These are phyloP conservation scores for Chrysina gloriosa DNA, from an alignment of 2,888 invertebrate genomes.

Conservation along the genomic window DNA sequence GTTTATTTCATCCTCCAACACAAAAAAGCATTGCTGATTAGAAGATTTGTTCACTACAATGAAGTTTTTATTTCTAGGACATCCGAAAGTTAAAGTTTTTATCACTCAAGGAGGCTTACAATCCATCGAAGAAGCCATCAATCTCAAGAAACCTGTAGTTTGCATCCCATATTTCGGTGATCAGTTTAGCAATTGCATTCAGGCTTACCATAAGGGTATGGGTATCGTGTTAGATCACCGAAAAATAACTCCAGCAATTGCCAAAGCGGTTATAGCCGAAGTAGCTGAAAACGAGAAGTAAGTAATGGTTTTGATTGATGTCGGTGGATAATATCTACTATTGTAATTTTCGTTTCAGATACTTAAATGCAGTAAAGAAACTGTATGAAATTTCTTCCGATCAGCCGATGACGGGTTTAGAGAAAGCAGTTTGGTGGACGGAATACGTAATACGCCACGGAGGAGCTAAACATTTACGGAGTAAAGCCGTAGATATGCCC, in stretches of 20 bases:
- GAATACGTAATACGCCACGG: constrained; percentile 49
- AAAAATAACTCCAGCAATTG: constrained; percentile 35
- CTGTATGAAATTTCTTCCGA: constrained; percentile 45
- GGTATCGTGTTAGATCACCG: constrained; percentile 40
- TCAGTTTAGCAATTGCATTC: constrained; percentile 48
- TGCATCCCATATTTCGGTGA: constrained; percentile 64
- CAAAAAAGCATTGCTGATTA: no score
- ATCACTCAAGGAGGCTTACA: constrained; percentile 66
- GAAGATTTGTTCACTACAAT: neutral
- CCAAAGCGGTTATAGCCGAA: constrained; percentile 44
- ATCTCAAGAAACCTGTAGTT: constrained; percentile 62
- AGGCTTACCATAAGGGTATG: constrained; percentile 35
- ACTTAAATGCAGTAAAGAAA: constrained; percentile 38
- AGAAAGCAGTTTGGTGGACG: constrained; percentile 50
- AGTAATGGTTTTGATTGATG: neutral
- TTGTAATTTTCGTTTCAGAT: constrained; percentile 18
- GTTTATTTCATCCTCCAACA: no score
- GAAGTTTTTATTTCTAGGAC: constrained; percentile 49
- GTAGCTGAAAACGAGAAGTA: constrained; percentile 47
- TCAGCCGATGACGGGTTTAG: constrained; percentile 47
- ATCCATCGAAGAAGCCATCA: constrained; percentile 64
- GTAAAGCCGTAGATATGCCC: constrained; percentile 44
- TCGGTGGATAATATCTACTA: neutral
- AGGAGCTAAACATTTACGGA: constrained; percentile 46
- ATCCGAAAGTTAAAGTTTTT: constrained; percentile 66